Base-by-base conservation (phyloP, 2,113 vertebrate species). In the Pseudorasbora parva region DNA sequence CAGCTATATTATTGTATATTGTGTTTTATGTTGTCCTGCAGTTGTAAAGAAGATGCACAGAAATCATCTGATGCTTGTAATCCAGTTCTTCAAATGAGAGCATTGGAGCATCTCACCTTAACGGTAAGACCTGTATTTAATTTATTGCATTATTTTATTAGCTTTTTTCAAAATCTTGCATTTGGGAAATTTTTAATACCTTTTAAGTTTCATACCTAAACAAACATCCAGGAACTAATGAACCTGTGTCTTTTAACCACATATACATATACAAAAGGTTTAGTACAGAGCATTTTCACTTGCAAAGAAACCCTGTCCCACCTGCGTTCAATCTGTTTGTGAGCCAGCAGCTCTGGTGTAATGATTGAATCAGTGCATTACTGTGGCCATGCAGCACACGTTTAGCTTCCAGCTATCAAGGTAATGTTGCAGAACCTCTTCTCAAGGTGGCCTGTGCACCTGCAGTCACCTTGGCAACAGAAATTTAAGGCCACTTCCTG, bases 31-130 rank as follows among this genome's bases (percentile, higher is more conserved):
- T 56, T 56, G 6, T 30, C 90, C 87, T 90, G 54, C 87, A 94
- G 96, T 89, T 90, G 91, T 56, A 43, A 90, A 88, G 93, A 91
- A 90, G 93, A 90, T 93, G 93, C 91, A 87, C 92, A 27, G 94
- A 95, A 89, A 92, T 92, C 76, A 0, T 86, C 92, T 87, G 93
- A 95, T 88, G 91, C 90, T 82, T 93, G 91, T 69, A 93, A 93
- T 81, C 93, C 95, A 90, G 93, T 95, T 88, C 93, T 91, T 33
- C 90, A 92, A 81, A 89, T 91, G 82, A 89, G 90, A 75, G 90
- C 89, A 8, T 86, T 96, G 49, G 94, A 93, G 86, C 93, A 92
- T 14, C 93, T 97, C 8, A 96, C 95, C 8, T 95, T 95, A 91
- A 95, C 94, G 91, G 96, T 97, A 93, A 95, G 56, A 54, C 30